Evolutionary conservation across 2,113 vertebrate genomes (phyloP).

Genomic region (Pycnonotus jocosus): DNA sequence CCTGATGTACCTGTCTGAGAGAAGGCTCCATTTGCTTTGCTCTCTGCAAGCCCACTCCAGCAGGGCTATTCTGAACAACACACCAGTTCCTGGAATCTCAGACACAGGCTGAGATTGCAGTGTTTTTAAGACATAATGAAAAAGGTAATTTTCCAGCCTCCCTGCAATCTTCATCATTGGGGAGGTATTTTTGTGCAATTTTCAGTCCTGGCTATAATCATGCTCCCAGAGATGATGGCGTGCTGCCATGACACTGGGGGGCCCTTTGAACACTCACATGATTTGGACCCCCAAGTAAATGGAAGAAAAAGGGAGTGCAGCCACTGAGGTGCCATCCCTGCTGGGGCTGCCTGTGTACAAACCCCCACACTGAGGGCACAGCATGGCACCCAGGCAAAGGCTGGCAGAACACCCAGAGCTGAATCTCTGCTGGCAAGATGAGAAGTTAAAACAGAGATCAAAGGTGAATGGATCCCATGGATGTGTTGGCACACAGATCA

Average conservation of each 20-base stretch:
- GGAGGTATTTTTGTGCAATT: slow-evolving; percentile 59
- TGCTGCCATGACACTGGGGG: neutral
- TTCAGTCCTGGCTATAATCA: slow-evolving; percentile 17
- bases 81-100: slow-evolving; percentile 16
- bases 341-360: accelerated
- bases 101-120: slow-evolving; percentile 30
- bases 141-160: slow-evolving; percentile 56
- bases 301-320: neutral
- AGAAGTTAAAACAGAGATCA: neutral
- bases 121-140: slow-evolving; percentile 51
- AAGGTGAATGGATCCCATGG: neutral
- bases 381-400: accelerated
- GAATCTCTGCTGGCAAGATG: neutral
- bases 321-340: neutral
- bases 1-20: neutral
- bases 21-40: slow-evolving; percentile 22
- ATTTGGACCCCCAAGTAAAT: neutral
- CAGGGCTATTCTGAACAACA: neutral
- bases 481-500: neutral
- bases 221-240: neutral
- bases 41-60: neutral
- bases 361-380: accelerated
- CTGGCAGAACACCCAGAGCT: neutral
- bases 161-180: slow-evolving; percentile 49
- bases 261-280: neutral